Conservation (phyloP, 1,140 invertebrate species). For the Cataglyphis hispanica region DNA sequence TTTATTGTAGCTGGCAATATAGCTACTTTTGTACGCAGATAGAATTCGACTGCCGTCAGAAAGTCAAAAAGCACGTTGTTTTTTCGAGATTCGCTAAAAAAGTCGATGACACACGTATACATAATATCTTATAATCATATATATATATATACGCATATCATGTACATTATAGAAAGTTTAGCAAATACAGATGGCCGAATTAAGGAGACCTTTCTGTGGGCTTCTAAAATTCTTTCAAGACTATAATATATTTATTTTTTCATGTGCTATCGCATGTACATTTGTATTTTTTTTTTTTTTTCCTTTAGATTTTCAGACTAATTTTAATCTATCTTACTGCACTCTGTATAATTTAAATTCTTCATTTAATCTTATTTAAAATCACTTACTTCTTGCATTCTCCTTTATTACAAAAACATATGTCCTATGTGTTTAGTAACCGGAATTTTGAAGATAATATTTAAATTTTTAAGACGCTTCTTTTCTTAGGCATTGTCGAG, state of each 20-base stretch:
- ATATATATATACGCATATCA: conserved; percentile 43
- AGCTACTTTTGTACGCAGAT: conserved; percentile 55
- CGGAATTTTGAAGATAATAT: background rate
- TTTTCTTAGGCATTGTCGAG: background rate
- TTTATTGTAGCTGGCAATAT: conserved; percentile 52
- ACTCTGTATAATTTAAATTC: background rate
- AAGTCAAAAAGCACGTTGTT: conserved; percentile 42
- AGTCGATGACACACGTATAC: conserved; percentile 50
- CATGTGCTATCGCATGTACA: background rate
- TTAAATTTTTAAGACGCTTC: background rate
- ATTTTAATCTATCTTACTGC: background rate
- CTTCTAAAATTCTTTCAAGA: conserved; percentile 10
- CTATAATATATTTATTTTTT: background rate
- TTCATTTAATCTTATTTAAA: conserved; percentile 23
- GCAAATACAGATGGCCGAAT: conserved; percentile 53
- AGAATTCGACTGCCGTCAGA: conserved; percentile 34
- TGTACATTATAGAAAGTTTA: conserved; percentile 63
- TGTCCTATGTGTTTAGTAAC: background rate
- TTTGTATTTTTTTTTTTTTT: background rate
- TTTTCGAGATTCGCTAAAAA: conserved; percentile 49
- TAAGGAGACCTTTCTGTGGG: conserved; percentile 41
- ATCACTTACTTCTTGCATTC: conserved; percentile 12
- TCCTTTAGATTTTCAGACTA: background rate
- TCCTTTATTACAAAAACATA: background rate
- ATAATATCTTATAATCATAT: conserved; percentile 49